Conservation (phyloP, 2,113 vertebrate species). For the Microtus oregoni region DNA sequence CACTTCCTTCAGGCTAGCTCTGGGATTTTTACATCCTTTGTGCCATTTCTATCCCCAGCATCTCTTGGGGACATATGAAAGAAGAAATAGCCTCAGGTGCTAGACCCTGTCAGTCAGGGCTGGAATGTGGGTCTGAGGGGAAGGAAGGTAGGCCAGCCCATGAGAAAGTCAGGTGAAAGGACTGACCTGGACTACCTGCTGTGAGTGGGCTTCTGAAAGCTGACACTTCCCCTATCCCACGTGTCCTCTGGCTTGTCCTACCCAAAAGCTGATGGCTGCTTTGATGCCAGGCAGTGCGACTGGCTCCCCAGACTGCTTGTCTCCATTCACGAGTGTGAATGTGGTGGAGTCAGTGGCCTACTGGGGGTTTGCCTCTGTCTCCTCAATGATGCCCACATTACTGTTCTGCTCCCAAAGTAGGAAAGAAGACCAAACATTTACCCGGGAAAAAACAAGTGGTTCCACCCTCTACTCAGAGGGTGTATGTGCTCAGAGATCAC, state of each 20-base stretch:
- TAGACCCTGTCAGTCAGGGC: fast-evolving
- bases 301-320: background rate
- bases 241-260: background rate
- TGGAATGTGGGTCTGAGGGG: background rate
- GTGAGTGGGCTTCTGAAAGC: background rate
- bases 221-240: fast-evolving
- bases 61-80: background rate
- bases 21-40: background rate
- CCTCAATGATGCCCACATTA: background rate
- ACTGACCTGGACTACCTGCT: fast-evolving
- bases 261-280: background rate
- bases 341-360: background rate
- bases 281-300: too few relatives aligned
- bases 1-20: background rate
- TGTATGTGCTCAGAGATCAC: background rate
- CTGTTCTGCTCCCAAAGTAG: background rate
- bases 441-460: background rate
- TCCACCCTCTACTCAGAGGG: background rate
- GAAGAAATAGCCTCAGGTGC: fast-evolving
- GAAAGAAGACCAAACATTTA: slow-evolving; percentile 18
- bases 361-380: background rate
- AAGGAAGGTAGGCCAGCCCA: background rate
- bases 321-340: background rate
- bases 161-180: background rate
- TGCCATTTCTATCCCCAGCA: background rate